A percentile compares a stretch with the other conserved stretches of the same genome.
phyloP scores from a whole-genome alignment of 2,888 invertebrate genomes.

The Andrena bucephala region DNA sequence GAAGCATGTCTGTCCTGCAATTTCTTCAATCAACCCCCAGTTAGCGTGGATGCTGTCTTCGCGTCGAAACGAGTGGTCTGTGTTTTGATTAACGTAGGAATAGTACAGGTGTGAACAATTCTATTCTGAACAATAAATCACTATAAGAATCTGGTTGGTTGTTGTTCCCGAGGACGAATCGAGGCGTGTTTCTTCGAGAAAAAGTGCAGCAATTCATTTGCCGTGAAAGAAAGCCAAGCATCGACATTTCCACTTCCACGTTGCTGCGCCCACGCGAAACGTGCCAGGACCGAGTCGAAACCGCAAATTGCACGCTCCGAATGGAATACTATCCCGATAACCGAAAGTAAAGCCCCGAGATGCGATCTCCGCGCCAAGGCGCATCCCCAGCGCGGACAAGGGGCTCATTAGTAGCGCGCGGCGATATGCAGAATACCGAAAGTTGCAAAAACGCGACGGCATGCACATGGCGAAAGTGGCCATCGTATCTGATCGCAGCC shows the following conservation, averaged over 20 bases:
- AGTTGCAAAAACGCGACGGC: constrained; percentile 62
- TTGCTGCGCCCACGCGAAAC: constrained; percentile 2
- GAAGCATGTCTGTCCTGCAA: constrained; percentile 54
- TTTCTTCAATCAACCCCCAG: constrained; percentile 41
- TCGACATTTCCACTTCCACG: constrained; percentile 13
- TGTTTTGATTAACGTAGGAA: neutral
- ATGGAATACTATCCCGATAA: constrained; percentile 55
- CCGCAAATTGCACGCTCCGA: constrained; percentile 37
- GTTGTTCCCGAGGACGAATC: no score
- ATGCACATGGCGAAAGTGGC: constrained; percentile 62
- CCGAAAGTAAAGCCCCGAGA: constrained; percentile 20
- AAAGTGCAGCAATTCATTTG: neutral
- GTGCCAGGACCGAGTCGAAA: neutral
- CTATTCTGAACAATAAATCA: no score
- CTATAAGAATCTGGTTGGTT: no score
- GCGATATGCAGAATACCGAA: constrained; percentile 63
- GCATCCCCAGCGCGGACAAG: constrained; percentile 54
- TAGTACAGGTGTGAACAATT: neutral
- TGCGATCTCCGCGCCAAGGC: constrained; percentile 39
- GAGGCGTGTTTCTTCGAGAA: neutral
- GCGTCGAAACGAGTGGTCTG: neutral
- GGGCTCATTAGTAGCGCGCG: constrained; percentile 65
- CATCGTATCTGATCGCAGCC: constrained; percentile 67
- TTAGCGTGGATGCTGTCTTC: neutral
- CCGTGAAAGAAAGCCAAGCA: neutral